Conservation (phyloP, 2,888 invertebrate species). For the Notocelia uddmanniana region DNA sequence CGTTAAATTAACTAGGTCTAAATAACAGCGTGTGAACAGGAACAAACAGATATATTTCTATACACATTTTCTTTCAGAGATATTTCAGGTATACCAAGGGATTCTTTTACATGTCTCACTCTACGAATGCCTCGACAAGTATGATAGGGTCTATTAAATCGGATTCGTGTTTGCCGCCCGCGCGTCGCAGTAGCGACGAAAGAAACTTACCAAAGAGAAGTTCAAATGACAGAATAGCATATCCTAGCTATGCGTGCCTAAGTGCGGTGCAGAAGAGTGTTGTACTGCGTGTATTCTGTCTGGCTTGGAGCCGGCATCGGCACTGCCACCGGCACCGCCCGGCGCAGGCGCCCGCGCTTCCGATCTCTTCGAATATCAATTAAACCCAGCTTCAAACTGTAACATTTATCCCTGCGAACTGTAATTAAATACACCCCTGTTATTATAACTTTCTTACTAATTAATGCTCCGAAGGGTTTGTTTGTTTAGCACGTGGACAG, state of each 20-base stretch:
- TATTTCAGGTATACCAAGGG: too few relatives aligned
- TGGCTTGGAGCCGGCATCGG: neutral
- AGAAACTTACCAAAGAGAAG: too few relatives aligned
- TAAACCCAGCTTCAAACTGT: slow-evolving; percentile 28
- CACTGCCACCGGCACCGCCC: slow-evolving; percentile 37
- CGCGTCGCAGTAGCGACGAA: too few relatives aligned
- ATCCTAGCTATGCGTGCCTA: neutral
- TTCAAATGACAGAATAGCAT: too few relatives aligned
- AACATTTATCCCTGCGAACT: slow-evolving; percentile 29
- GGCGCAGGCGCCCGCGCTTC: slow-evolving; percentile 37
- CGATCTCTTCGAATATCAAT: slow-evolving; percentile 44
- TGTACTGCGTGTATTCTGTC: slow-evolving; percentile 32
- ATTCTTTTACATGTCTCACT: too few relatives aligned
- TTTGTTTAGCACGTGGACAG: slow-evolving; percentile 33
- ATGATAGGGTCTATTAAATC: too few relatives aligned
- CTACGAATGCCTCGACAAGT: too few relatives aligned
- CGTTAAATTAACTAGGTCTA: too few relatives aligned
- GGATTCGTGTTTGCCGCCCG: too few relatives aligned
- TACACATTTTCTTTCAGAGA: too few relatives aligned
- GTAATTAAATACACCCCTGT: slow-evolving; percentile 28
- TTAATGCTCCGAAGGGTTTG: slow-evolving; percentile 15
- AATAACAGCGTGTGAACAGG: too few relatives aligned
- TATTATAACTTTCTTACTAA: slow-evolving; percentile 19
- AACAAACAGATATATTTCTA: too few relatives aligned
- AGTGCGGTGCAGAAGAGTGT: neutral